Percentiles rank a stretch among this genome's conserved stretches.
These are phyloP conservation scores for Xenus cinereus DNA, from an alignment of 2,113 vertebrate species.

Conservation along the genomic window DNA sequence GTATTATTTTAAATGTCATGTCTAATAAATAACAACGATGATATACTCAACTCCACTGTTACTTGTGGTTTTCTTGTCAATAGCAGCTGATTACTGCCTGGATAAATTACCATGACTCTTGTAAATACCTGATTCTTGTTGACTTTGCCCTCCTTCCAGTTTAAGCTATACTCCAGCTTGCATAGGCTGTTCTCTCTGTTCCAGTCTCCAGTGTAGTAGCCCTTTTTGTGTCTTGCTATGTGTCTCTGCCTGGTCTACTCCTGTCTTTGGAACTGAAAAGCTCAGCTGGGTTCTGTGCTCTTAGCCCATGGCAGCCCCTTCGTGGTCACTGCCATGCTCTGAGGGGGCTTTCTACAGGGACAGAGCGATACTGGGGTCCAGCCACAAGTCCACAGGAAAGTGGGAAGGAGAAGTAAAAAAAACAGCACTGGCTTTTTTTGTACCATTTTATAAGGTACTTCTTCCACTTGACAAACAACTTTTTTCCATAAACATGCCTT, in stretches of 20 bases:
- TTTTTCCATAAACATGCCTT: neutral
- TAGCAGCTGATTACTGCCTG: neutral
- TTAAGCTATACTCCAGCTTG: neutral
- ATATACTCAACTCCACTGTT: neutral
- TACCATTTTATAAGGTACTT: neutral
- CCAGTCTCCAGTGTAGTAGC: neutral
- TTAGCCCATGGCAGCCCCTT: neutral
- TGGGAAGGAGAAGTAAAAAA: neutral
- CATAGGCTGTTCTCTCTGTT: neutral
- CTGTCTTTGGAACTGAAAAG: neutral
- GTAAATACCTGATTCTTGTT: neutral
- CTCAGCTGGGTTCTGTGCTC: neutral
- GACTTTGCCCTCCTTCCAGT: neutral
- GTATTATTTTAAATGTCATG: neutral
- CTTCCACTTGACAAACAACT: neutral
- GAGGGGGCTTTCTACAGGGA: neutral
- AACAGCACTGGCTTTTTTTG: neutral
- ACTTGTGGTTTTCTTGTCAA: neutral
- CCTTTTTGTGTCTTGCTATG: neutral
- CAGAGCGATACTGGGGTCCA: neutral
- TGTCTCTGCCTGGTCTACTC: neutral
- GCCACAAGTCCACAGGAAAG: neutral
- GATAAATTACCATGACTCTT: neutral
- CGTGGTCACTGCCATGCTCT: rapidly evolving
- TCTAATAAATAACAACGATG: neutral